Conservation (phyloP, 2,797 vertebrate species). For the Diglossa cyanea region DNA sequence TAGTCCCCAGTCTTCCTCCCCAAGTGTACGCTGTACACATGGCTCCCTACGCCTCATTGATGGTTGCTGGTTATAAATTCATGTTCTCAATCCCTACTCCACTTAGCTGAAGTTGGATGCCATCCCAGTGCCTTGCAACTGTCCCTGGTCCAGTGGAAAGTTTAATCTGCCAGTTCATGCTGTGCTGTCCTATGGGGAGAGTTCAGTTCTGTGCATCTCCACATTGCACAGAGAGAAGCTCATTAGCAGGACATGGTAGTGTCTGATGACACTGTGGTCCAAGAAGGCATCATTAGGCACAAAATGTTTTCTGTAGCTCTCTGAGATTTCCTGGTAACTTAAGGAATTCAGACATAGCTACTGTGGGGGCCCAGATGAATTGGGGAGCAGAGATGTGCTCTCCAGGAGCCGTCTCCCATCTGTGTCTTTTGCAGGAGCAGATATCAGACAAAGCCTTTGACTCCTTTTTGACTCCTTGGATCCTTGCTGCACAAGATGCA, state of each 20-base stretch:
- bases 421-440: neutral
- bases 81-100: conserved; percentile 32
- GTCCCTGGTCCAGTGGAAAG: conserved; percentile 65
- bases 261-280: conserved; percentile 58
- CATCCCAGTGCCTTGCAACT: conserved; percentile 60
- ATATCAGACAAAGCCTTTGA: neutral
- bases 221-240: conserved; percentile 50
- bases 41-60: conserved; percentile 57
- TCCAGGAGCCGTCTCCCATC: neutral
- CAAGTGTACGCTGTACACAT: conserved; percentile 17
- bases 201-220: conserved; percentile 33
- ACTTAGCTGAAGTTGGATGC: conserved; percentile 58
- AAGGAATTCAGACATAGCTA: conserved; percentile 28
- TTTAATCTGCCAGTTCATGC: conserved; percentile 60
- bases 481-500: neutral
- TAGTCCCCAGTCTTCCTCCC: neutral
- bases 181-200: conserved; percentile 8
- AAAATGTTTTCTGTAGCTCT: conserved; percentile 49
- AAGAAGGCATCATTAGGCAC: conserved; percentile 69
- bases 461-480: neutral
- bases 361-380: neutral
- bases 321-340: conserved; percentile 44
- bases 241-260: conserved; percentile 60
- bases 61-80: conserved; percentile 58
- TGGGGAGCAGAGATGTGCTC: neutral